Evolutionary conservation across 2,888 invertebrate genomes (phyloP).

Genomic region (Torymus tubicola): DNA sequence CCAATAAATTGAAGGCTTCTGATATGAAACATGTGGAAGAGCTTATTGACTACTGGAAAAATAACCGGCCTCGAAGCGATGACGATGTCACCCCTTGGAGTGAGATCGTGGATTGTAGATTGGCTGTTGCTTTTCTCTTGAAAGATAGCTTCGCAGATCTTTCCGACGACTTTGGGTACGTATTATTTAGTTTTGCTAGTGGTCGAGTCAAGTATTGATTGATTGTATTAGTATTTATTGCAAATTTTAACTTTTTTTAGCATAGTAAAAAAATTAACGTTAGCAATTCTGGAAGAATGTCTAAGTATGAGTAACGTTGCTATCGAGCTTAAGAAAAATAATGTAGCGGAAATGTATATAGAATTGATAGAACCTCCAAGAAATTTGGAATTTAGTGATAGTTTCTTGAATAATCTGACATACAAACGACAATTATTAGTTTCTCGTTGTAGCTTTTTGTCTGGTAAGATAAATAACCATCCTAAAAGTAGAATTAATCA

Average conservation of each 20-base stretch:
- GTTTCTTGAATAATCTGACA: no score
- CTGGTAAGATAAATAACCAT: slow-evolving; percentile 59
- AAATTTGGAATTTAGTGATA: no score
- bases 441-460: slow-evolving; percentile 59
- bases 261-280: slow-evolving; percentile 2
- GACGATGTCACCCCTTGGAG: slow-evolving; percentile 78
- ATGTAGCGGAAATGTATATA: slow-evolving; percentile 71
- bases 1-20: no score
- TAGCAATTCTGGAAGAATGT: slow-evolving; percentile 59
- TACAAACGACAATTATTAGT: slow-evolving; percentile 8
- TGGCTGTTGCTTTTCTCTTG: slow-evolving; percentile 65
- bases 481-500: slow-evolving; percentile 49
- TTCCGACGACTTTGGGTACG: background rate
- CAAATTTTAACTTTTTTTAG: slow-evolving; percentile 13
- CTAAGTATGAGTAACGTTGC: slow-evolving; percentile 77
- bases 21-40: slow-evolving; percentile 53
- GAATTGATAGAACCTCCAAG: no score
- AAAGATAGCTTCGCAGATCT: background rate
- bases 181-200: background rate
- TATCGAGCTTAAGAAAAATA: slow-evolving; percentile 75
- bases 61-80: slow-evolving; percentile 70
- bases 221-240: slow-evolving; percentile 3
- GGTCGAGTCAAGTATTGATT: background rate
- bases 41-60: slow-evolving; percentile 75
- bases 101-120: slow-evolving; percentile 76